Evolutionary conservation across 2,888 invertebrate genomes (phyloP).

Genomic region (Dyspetes luteomarginatus): DNA sequence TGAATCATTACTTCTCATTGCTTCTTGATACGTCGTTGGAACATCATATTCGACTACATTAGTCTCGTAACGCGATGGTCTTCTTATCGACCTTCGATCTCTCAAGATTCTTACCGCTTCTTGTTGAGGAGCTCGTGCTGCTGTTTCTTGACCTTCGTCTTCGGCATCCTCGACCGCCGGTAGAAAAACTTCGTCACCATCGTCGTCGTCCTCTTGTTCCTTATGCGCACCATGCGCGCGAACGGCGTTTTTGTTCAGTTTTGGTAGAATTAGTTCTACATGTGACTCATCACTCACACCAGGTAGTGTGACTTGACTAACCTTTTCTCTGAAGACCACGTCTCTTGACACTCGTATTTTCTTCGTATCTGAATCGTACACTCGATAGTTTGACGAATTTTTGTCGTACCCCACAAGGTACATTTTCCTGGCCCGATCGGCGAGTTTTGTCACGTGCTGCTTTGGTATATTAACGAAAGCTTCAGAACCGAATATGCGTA

Average conservation of each 20-base stretch:
- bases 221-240: background rate
- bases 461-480: constrained; percentile 45
- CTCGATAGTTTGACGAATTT: background rate
- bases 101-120: background rate
- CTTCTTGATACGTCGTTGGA: constrained; percentile 54
- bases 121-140: background rate
- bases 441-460: background rate
- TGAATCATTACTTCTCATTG: constrained; percentile 23
- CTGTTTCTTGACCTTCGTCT: background rate
- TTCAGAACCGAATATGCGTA: constrained; percentile 51
- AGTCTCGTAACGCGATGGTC: background rate
- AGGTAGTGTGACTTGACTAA: no score
- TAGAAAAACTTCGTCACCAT: background rate
- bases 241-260: background rate
- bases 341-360: background rate
- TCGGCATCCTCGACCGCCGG: background rate
- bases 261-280: constrained; percentile 17
- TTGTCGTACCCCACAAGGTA: background rate
- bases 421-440: background rate
- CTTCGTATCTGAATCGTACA: background rate
- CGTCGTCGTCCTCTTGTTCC: constrained; percentile 24
- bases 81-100: background rate
- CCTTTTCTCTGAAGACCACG: background rate
- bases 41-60: background rate
- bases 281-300: background rate